Conservation (phyloP, 2,797 vertebrate species). For the Leucoraja ocellata region DNA sequence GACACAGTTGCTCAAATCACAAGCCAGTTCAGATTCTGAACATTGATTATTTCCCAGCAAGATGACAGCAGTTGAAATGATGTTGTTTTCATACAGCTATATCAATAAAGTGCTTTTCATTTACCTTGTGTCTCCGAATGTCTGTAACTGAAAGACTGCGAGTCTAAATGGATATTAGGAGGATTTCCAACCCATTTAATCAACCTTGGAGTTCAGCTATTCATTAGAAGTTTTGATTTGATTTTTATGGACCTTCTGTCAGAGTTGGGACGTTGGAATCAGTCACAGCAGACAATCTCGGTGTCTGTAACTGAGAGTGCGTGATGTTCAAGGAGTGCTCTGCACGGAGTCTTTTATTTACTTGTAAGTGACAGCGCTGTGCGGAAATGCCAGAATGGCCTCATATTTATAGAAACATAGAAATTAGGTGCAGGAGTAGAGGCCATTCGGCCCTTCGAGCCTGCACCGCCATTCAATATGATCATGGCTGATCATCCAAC, state of each 20-base stretch:
- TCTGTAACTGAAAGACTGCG: constrained; percentile 16
- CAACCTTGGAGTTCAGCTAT: constrained; percentile 16
- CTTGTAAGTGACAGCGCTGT: not conserved
- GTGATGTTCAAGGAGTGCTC: not conserved
- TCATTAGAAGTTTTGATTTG: constrained; percentile 34
- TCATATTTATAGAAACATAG: no score
- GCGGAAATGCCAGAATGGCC: not conserved
- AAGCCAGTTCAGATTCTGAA: not conserved
- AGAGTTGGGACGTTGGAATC: not conserved
- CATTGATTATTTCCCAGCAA: constrained; percentile 28
- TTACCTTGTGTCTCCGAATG: not conserved
- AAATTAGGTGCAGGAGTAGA: no score
- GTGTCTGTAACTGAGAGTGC: not conserved
- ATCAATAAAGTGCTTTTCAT: constrained; percentile 27
- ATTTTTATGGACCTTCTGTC: constrained; percentile 27
- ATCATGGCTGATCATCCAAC: no score
- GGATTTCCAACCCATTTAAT: constrained; percentile 33
- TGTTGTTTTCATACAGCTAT: constrained; percentile 14
- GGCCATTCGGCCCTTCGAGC: no score
- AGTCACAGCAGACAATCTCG: not conserved
- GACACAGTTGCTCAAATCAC: not conserved
- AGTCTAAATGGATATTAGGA: constrained; percentile 27
- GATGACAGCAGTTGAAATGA: constrained; percentile 29
- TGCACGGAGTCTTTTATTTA: not conserved
- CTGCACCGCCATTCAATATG: no score